Percentiles rank a stretch among this genome's conserved stretches.
phyloP scores from a whole-genome alignment of 2,113 vertebrate species.

The Odobenus rosmarus region DNA sequence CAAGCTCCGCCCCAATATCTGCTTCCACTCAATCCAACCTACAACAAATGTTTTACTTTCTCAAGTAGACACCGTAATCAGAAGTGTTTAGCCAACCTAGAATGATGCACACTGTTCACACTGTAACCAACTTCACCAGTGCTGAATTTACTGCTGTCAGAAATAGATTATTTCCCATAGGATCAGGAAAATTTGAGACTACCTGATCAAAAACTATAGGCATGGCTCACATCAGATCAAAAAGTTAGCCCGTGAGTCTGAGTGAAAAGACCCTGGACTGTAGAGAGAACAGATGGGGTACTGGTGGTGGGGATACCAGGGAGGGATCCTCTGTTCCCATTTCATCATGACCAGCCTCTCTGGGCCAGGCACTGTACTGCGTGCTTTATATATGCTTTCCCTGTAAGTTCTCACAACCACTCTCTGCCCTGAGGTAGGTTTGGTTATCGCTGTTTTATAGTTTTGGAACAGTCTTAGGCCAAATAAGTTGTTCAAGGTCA shows the following conservation, averaged over 20 bases:
- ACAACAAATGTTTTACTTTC: background rate
- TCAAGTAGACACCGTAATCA: background rate
- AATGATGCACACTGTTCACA: background rate
- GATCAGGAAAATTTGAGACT: background rate
- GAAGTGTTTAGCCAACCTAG: background rate
- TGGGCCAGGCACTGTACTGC: rapidly evolving
- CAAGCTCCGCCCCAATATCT: background rate
- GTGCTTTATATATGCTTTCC: background rate
- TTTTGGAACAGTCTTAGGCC: background rate
- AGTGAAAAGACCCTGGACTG: background rate
- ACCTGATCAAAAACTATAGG: background rate
- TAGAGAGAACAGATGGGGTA: background rate
- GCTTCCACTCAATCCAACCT: background rate
- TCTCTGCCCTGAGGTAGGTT: background rate
- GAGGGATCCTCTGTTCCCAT: background rate
- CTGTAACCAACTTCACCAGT: background rate
- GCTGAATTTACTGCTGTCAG: background rate
- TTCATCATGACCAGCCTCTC: background rate
- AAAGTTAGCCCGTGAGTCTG: background rate
- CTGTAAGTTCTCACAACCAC: background rate
- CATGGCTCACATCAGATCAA: background rate
- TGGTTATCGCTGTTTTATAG: background rate
- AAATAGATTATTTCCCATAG: background rate
- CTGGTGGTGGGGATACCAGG: background rate
- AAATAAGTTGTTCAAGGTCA: background rate